Evolutionary conservation across 2,888 invertebrate genomes (phyloP), one percentile per base, ranked within the genome.

Genomic region (Salticus scenicus): DNA sequence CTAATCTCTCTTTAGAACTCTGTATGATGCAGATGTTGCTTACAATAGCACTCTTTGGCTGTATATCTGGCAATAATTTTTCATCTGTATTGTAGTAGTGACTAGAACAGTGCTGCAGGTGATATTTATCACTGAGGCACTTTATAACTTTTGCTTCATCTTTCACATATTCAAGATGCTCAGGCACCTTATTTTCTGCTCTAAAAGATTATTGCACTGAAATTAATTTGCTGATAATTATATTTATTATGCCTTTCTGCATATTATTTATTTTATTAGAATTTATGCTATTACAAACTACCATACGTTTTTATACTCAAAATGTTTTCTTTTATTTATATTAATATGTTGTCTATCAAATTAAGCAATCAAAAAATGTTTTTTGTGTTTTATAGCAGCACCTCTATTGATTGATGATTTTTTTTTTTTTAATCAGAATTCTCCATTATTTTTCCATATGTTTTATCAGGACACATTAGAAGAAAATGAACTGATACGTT

Each of bases 51-150:
- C 84, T 70, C 70, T 78, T 85, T 78, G 74, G 74, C 84, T 85
- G 84, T 85, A 85, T 85, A 85, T 85, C 79, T 85, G 84, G 84
- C 84, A 85, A 85, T 85, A 85, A 85, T 85, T 79, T 78, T 85
- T 79, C 79, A 73, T 79, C 74, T 63, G 66, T 85, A 75, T 33
- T 79, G 41, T 73, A 69, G 73, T 74, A 75, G 74, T 79, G 31
- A 24, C 27, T 85, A 85, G 79, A 74, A 30, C 67, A 78, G 84
- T 78, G 73, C 78, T 69, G 17, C 30, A 73, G 20, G 64, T 31
- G 72, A 41, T 51, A 42, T 33, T 28, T 74, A 41, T 57, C 41
- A 72, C 66, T 51, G 41, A 37, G 41, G 67, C 75, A 63, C 33
- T 75, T 42, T 20, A 37, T 73, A 76, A 33, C 42, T 47, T 71